Base-by-base conservation (phyloP, 1,140 invertebrate species). In the Hormaphis cornu region DNA sequence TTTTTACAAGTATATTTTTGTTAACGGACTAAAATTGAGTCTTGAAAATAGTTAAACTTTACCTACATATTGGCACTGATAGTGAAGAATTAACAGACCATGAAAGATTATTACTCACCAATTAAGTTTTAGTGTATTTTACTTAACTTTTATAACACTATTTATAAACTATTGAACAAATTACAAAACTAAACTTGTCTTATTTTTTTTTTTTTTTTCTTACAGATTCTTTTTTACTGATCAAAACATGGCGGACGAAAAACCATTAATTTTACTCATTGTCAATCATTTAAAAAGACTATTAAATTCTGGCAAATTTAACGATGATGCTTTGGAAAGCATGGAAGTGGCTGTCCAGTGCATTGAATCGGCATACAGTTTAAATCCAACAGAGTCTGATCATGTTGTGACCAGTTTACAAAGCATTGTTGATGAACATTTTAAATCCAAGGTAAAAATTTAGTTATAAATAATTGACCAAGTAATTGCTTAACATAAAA, bases 321-420 rank as follows among this genome's bases (percentile, higher is more conserved):
- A 0, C 50, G 44, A 30, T 3, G 61, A 66, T 9, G 18, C 61
- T 14, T 14, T 33, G 44, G 61, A 66, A 50, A 66, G 61, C n/a
- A 10, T 66, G 18, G 61, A 66, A 33, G 61, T 66, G 14, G 24
- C 61, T 42, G 44, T 66, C 16, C 61, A 66, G 14, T 66, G 61
- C 18, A 48, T 66, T 22, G 61, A 66, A 48, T 50, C 61, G 10
- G 61, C 61, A 24, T 66, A 66, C 26, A 66, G 18, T 50, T 30
- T 66, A 66, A 37, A 24, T 24, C 44, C 28, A 10, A 20, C n/a
- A 14, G 61, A 66, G 12, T 35, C 28, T 9, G 20, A 50, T 35
- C 0, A 6, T 37, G 7, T 50, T 35, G 10, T 30, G 0, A 4
- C 0, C 7, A 48, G 22, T 14, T 66, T 66, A 14, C 44, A 66